Evolutionary conservation across 2,888 invertebrate species (phyloP), one percentile per base, ranked within the genome.

Genomic region (Hofmannophila pseudospretella): DNA sequence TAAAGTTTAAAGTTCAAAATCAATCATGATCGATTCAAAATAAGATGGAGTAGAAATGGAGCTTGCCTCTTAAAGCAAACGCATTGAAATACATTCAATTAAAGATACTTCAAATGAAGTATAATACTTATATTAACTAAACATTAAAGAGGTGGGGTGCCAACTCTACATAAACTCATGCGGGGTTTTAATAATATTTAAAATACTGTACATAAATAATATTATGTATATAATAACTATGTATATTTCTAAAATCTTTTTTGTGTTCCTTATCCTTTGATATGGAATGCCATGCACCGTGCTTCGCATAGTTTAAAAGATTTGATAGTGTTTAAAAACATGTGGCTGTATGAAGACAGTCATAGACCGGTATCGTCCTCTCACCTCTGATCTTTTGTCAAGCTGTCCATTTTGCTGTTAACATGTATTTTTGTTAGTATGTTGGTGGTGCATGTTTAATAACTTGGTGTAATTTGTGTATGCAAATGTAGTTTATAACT

Each of bases 391-490:
- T 46, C 49, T 51, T 51, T 60, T 59, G 58, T 75, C 68, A 78
- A 71, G 68, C 60, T 53, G 66, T 71, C 75, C 70, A 67, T 58
- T 67, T 70, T 57, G 65, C 79, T 79, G 78, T 72, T 60, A 75
- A 76, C 65, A 75, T 74, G 71, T 73, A 63, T 59, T 4, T 41
- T 61, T 51, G 56, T 71, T 62, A 68, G 60, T 71, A 65, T 54
- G 51, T 54, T 38, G 43, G 45, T 45, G 47, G 40, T 50, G 47
- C 46, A 50, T 42, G 42, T 48, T 42, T 45, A 33, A 31, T 36
- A 38, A 37, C 34, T 44, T 45, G 44, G 47, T 36, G 36, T 36
- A 38, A 37, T 34, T 44, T 45, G 45, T 49, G 39, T 44, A 33
- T 38, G 38, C 27, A 31, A 20, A 43, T 49, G 45, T 53, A 37